Evolutionary conservation across 1,140 invertebrate species (phyloP), one percentile per base, ranked within the genome.

Genomic region (Leguminivora glycinivorella): DNA sequence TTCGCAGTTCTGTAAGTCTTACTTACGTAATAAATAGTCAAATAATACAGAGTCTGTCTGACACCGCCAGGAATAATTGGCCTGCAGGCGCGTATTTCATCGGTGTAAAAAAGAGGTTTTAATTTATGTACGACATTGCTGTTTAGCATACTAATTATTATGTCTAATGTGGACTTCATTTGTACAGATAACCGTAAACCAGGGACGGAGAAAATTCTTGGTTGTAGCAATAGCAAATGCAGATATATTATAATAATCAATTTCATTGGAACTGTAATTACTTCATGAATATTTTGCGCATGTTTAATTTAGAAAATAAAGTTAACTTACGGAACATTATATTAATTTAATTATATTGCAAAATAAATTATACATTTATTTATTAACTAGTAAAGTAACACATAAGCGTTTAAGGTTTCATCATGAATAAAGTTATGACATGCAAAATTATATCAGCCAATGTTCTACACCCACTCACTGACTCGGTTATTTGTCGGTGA

Each of bases 381-480:
- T 19, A 63, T 63, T 63, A 31, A 34, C 25, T 31, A 1, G 0
- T 63, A 63, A 63, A 1, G 0, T 63, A 63, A 63, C 1, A 60
- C 12, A 26, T 29, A 60, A 29, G n/a, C 14, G 34, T 63, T 7
- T 31, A 17, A 29, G n/a, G 58, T 6, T 14, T 63, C 6, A 29
- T n/a, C 26, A 31, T 63, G 22, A 63, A 63, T 63, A 63, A 63
- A 63, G 58, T 34, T 63, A 63, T 31, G 58, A 29, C n/a, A 63
- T 9, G 26, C 26, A 17, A 63, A 31, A 63, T 34, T 34, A 31
- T 63, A 63, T 34, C 26, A 29, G 12, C 58, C 25, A 63, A 63
- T 34, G 26, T 63, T 63, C 29, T 10, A 60, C 26, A 29, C 58
- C 58, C 25, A 63, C 56, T 22, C 17, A 58, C 56, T 12, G 10